Base-by-base conservation (phyloP, 2,888 invertebrate genomes). In the Tillus elongatus region DNA sequence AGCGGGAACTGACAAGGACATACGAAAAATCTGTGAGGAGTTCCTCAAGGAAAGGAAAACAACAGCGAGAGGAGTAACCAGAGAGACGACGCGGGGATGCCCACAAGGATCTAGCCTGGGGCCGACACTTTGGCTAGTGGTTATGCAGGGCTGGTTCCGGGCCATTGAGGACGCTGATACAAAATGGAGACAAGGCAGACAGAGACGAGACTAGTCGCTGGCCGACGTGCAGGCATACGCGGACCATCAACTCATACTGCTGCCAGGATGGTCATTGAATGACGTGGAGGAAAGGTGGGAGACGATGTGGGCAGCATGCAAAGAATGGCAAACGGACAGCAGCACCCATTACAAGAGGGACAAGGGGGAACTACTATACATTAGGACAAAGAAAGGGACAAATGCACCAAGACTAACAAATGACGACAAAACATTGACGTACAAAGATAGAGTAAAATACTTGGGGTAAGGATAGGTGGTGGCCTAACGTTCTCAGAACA, bases 341-440 rank as follows among this genome's bases (percentile, higher is more conserved):
- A 40, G 42, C 27, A 15, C 45, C 4, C 24, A 24, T 2, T 51
- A 51, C 36, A 47, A 45, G 27, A 3, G 15, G 4, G 30, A 13
- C 4, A 51, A 51, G 27, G 47, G 50, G 1, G 41, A 36, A 12
- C 32, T 27, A 1, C 29, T 50, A 35, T 50, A 46, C 24, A 27
- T 39, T 2, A 13, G 15, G n/a, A 31, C 31, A 6, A 10, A 27
- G 10, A 19, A 30, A 2, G 24, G 12, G 15, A 35, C 30, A 4
- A 35, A 45, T 27, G 13, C 12, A n/a, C 46, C 43, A n/a, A 13
- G 19, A 3, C 19, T 47, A 2, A 33, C 19, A 9, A 24, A 42
- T 26, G 41, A 31, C 3, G 34, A 12, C 10, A 15, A 19, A 31
- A 29, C 4, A 9, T 9, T 45, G 8, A 29, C 29, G 1, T 6